Percentiles rank a stretch among this genome's conserved stretches.
phyloP scores from a whole-genome alignment of 2,888 invertebrate genomes.

The Heliconius ethilla region DNA sequence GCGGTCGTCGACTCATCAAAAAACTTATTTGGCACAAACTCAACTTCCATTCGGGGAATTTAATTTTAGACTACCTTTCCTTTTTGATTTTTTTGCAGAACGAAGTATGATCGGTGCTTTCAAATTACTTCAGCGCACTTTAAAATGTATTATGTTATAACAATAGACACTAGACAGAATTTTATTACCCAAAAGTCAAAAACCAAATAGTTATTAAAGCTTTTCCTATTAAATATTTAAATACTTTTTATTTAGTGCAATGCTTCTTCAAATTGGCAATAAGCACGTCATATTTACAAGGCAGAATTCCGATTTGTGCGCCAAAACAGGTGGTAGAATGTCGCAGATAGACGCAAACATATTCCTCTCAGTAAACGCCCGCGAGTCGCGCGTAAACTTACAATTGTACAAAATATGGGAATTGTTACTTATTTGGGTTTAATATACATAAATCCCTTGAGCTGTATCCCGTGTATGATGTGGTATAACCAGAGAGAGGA shows the following conservation, averaged over 20 bases:
- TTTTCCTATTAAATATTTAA: not conserved
- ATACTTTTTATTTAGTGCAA: not conserved
- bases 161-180: not conserved
- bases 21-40: slow-evolving; percentile 40
- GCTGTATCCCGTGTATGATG: no score
- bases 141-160: not conserved
- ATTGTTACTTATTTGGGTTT: no score
- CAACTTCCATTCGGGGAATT: slow-evolving; percentile 37
- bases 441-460: no score
- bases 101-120: slow-evolving; percentile 6
- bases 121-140: not conserved
- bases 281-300: not conserved
- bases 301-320: slow-evolving; percentile 23
- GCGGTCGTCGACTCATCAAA: slow-evolving; percentile 39
- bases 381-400: no score
- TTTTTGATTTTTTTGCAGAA: slow-evolving; percentile 22
- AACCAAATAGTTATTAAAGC: not conserved
- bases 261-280: not conserved
- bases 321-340: slow-evolving; percentile 21
- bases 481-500: no score
- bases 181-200: not conserved
- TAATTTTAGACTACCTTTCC: slow-evolving; percentile 34
- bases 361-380: slow-evolving; percentile 3
- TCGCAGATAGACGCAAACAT: slow-evolving; percentile 11
- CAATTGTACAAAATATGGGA: no score